Conservation (phyloP, 2,888 invertebrate species). For the Phortica okadai region DNA sequence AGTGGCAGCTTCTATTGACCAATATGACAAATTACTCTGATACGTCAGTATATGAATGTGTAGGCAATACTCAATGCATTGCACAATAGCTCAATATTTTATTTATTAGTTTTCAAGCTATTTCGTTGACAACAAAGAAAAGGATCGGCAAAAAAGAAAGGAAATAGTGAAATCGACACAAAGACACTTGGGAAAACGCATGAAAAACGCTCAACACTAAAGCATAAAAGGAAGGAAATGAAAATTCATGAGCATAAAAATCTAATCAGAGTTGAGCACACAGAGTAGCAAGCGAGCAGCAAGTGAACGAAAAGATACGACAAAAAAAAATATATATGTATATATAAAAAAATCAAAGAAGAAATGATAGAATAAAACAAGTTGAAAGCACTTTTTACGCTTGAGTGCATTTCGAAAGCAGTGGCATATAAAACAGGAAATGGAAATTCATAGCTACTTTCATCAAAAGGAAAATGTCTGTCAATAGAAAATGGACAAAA, state of each 20-base stretch:
- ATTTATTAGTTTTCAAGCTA: neutral
- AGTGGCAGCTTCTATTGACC: too few species aligned
- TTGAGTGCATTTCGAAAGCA: slow-evolving; percentile 62
- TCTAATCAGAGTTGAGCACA: slow-evolving; percentile 53
- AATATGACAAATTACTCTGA: too few species aligned
- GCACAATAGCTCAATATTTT: neutral
- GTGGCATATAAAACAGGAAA: slow-evolving; percentile 61
- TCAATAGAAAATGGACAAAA: slow-evolving; percentile 52
- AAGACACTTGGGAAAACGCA: neutral
- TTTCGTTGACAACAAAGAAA: slow-evolving; percentile 48
- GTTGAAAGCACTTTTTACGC: slow-evolving; percentile 66
- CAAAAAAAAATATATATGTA: slow-evolving; percentile 53
- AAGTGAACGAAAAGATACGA: slow-evolving; percentile 45
- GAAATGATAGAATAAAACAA: slow-evolving; percentile 58
- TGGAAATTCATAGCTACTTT: slow-evolving; percentile 65
- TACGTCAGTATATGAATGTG: too few species aligned
- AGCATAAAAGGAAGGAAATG: slow-evolving; percentile 57
- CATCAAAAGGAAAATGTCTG: slow-evolving; percentile 45
- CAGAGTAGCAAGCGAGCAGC: slow-evolving; percentile 37
- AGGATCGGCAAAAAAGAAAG: slow-evolving; percentile 41
- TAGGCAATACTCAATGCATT: neutral
- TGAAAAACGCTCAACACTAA: neutral
- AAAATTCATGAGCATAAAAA: slow-evolving; percentile 64
- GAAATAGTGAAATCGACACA: neutral
- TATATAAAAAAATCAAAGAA: slow-evolving; percentile 44